These are phyloP conservation scores for Nomia melanderi DNA, from an alignment of 1,140 invertebrate genomes.

Conservation along the genomic window DNA sequence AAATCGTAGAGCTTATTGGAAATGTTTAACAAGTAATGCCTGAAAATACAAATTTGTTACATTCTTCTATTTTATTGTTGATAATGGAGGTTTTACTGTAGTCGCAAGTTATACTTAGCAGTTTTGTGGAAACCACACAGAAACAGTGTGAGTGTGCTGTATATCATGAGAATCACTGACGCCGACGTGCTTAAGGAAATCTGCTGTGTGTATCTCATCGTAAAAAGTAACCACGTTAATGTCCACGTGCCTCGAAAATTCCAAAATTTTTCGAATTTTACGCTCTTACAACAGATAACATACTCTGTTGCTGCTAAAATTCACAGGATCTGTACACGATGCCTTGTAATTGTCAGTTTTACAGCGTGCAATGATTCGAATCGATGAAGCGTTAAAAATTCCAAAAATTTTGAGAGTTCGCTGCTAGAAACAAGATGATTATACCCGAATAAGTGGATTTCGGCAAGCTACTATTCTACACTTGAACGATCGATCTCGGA, in stretches of 20 bases:
- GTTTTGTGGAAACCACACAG: background rate
- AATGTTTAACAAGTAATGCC: no score
- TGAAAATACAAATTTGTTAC: background rate
- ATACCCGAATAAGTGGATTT: background rate
- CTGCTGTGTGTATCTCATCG: conserved; percentile 9
- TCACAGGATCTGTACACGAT: background rate
- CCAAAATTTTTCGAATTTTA: conserved; percentile 7
- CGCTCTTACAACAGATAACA: background rate
- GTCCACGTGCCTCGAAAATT: background rate
- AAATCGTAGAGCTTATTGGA: no score
- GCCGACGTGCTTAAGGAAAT: background rate
- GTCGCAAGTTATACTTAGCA: conserved; percentile 2
- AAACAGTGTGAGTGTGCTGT: conserved; percentile 7
- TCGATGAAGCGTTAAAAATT: background rate
- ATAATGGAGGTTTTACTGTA: background rate
- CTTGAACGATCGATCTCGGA: conserved; percentile 3
- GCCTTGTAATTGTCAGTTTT: conserved; percentile 1
- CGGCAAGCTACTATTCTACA: background rate
- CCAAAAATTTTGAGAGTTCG: background rate
- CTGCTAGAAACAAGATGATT: background rate
- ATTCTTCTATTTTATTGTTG: background rate
- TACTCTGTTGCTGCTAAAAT: background rate
- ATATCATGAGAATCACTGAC: conserved; percentile 18
- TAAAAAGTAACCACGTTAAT: background rate
- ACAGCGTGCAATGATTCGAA: background rate